Conservation (phyloP, 1,140 invertebrate species). For the Drosophila tsacasi region DNA sequence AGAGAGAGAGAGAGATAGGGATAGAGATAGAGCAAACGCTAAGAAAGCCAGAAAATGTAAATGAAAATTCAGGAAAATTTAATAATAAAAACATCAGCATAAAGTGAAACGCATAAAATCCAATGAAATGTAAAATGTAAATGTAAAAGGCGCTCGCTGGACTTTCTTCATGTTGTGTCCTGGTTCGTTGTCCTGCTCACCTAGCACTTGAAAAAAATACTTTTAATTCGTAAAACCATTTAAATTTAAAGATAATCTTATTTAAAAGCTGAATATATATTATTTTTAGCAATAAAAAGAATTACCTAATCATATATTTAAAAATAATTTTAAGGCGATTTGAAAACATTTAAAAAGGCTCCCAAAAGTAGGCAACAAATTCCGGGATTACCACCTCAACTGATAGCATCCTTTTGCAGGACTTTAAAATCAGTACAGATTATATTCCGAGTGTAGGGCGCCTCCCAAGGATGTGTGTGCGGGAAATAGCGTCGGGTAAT, state of each 20-base stretch:
- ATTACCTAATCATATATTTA: background rate
- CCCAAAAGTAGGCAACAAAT: background rate
- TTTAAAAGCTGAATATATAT: background rate
- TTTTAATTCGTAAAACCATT: too few relatives aligned
- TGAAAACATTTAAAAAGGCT: background rate
- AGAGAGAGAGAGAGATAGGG: background rate
- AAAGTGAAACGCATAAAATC: conserved; percentile 84
- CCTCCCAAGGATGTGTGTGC: conserved; percentile 26
- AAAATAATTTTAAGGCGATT: background rate
- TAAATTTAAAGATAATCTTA: background rate
- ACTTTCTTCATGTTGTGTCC: conserved; percentile 58
- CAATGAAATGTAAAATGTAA: conserved; percentile 84
- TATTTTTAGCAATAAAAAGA: background rate
- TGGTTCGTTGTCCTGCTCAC: conserved; percentile 17
- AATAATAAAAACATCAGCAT: conserved; percentile 84
- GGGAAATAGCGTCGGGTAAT: conserved; percentile 77
- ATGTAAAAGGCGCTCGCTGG: conserved; percentile 74
- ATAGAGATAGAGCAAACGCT: conserved; percentile 24
- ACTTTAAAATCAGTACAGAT: background rate
- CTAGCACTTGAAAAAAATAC: background rate
- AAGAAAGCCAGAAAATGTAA: conserved; percentile 73
- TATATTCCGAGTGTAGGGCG: conserved; percentile 1
- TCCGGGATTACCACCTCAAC: too few relatives aligned
- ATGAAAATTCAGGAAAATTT: conserved; percentile 82
- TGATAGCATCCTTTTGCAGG: too few relatives aligned